Base-by-base conservation (phyloP, 2,113 vertebrate genomes). In the Trematomus loennbergii region DNA sequence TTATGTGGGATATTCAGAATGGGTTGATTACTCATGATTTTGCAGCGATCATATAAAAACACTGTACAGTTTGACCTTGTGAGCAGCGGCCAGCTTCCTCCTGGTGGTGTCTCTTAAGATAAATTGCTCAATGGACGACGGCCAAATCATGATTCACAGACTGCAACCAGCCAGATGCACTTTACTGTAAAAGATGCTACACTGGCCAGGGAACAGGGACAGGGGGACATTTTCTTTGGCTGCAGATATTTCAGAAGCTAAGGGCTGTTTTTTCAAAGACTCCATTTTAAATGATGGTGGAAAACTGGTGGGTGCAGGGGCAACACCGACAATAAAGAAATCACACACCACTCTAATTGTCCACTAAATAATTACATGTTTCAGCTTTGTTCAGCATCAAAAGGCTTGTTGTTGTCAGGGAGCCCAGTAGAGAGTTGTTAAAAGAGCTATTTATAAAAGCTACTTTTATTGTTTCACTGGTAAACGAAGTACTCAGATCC, bases 221-320 rank as follows among this genome's bases (percentile, higher is more conserved):
- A 50, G 46, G 33, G 48, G 12, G 62, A 74, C 52, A 60, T 85
- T 70, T 78, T 18, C 68, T 46, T n/a, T 60, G 66, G 70, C 75
- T 70, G 62, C 65, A 75, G 65, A 75, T 87, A 81, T 85, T 75
- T 78, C 81, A n/a, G 69, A 62, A 74, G 72, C 68, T 55, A 36
- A 75, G 52, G 40, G 53, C 66, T 9, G 52, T 33, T 66, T 65
- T 50, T 8, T 40, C 36, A 58, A 75, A 17, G 70, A 70, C 62
- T 2, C 72, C 75, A 71, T 78, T 85, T n/a, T n/a, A 72, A 68
- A 68, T 7, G 48, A 60, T 29, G 64, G 72, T 29, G 55, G 29
- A 71, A 80, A 12, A 45, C 62, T 40, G 18, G 49, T 72, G 62
- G 20, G 53, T 64, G 60, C 22, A 49, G 33, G 20, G 62, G 29